Percentiles rank a stretch among this genome's conserved stretches.
Evolutionary conservation across 2,888 invertebrate genomes (phyloP).

Genomic region (Spilosoma lubricipeda): DNA sequence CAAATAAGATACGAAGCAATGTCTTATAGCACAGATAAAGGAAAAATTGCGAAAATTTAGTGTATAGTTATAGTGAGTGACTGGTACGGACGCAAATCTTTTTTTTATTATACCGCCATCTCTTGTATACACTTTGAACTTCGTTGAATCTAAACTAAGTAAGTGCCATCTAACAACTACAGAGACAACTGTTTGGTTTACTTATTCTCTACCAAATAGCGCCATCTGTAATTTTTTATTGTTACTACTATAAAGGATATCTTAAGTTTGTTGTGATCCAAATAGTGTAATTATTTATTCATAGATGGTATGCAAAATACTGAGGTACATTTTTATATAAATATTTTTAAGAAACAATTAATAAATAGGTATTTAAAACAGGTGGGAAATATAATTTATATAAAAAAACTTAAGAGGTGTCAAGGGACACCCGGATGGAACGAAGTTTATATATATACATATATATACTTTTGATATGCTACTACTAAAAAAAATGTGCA

Average conservation of each 20-base stretch:
- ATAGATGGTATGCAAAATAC: slow-evolving; percentile 6
- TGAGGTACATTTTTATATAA: background rate
- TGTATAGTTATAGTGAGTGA: too few relatives aligned
- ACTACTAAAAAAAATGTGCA: too few relatives aligned
- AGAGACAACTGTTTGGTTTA: background rate
- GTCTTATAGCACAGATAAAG: too few relatives aligned
- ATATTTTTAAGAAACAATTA: background rate
- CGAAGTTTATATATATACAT: too few relatives aligned
- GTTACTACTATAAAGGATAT: background rate
- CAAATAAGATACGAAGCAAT: too few relatives aligned
- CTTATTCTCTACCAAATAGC: background rate
- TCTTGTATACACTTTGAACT: background rate
- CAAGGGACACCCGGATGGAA: too few relatives aligned
- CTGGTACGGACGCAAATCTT: too few relatives aligned
- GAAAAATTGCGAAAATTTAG: too few relatives aligned
- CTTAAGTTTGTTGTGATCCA: background rate
- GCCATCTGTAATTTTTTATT: slow-evolving; percentile 31
- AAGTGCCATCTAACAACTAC: background rate
- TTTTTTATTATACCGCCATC: background rate
- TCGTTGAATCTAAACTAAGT: background rate
- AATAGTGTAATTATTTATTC: background rate
- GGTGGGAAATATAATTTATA: too few relatives aligned
- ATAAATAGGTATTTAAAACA: too few relatives aligned
- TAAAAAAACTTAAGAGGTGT: too few relatives aligned
- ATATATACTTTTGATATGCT: too few relatives aligned